A percentile compares a stretch with the other conserved stretches of the same genome.
phyloP scores from a whole-genome alignment of 1,140 invertebrate genomes.

The Papilio helenus region DNA sequence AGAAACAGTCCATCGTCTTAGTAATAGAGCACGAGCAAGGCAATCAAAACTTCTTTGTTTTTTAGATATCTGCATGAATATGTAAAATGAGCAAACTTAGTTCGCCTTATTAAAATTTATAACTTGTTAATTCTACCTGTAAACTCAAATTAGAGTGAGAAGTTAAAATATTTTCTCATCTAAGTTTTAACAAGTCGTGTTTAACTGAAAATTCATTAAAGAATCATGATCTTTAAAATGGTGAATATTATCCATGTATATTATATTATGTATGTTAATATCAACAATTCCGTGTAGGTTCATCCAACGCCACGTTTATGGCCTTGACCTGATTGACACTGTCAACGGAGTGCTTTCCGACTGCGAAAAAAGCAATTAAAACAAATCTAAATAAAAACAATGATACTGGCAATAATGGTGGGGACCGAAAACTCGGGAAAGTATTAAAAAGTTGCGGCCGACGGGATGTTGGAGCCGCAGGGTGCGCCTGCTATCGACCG shows the following conservation, averaged over 20 bases:
- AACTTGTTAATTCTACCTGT: conserved; percentile 3
- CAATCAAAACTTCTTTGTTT: conserved; percentile 18
- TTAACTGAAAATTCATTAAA: background rate
- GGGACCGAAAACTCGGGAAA: conserved; percentile 35
- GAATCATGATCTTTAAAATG: background rate
- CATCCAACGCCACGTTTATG: background rate
- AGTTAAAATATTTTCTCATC: conserved; percentile 3
- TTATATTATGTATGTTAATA: no score
- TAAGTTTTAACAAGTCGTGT: background rate
- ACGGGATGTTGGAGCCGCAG: conserved; percentile 37
- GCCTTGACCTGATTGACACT: background rate
- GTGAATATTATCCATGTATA: background rate
- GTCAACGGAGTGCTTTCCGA: background rate
- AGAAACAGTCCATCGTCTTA: background rate
- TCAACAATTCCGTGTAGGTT: background rate
- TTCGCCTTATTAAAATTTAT: conserved; percentile 1
- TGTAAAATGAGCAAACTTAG: conserved; percentile 8
- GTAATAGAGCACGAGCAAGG: background rate
- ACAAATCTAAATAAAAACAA: conserved; percentile 12
- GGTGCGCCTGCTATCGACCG: conserved; percentile 52
- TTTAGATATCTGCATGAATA: conserved; percentile 5
- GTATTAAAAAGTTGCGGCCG: conserved; percentile 41
- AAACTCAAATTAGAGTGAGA: conserved; percentile 1
- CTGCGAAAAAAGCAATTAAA: conserved; percentile 6
- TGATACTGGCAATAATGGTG: conserved; percentile 15